These are phyloP conservation scores for Gambelia wislizenii DNA, from an alignment of 2,797 vertebrate species.

Conservation along the genomic window DNA sequence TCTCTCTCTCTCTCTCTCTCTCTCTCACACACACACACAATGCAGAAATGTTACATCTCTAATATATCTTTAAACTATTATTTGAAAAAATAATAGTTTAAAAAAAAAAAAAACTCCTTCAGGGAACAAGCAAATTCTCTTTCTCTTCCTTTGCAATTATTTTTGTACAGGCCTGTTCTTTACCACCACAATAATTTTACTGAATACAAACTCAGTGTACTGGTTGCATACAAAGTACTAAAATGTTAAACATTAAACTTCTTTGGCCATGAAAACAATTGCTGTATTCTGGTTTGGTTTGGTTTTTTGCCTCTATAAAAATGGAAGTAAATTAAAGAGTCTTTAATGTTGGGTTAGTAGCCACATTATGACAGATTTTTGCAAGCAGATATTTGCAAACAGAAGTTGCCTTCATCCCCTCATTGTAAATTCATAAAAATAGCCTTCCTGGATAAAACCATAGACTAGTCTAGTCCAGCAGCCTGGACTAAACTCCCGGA, in stretches of 20 bases:
- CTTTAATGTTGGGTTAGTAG: not conserved
- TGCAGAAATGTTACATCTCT: not conserved
- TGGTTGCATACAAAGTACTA: not conserved
- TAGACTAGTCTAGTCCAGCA: not conserved
- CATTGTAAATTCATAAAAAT: not conserved
- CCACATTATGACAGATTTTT: not conserved
- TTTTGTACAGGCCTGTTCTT: conserved; percentile 10
- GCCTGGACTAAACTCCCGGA: not conserved
- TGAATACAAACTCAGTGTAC: not conserved
- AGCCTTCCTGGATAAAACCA: not conserved
- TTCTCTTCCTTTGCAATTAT: conserved; percentile 1
- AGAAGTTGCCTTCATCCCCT: not conserved
- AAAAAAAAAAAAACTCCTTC: no score
- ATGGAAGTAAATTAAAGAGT: conserved; percentile 54
- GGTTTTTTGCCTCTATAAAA: conserved; percentile 40
- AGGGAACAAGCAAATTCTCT: conserved; percentile 16
- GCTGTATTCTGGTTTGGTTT: no score
- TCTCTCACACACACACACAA: no score
- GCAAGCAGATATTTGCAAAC: not conserved
- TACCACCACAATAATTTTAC: not conserved
- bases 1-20: not conserved
- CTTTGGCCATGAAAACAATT: conserved; percentile 36
- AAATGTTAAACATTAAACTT: not conserved
- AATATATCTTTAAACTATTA: not conserved
- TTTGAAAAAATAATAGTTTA: no score